Evolutionary conservation across 1,140 invertebrate genomes (phyloP), one percentile per base, ranked within the genome.

Genomic region (Trichomalopsis sarcophagae): DNA sequence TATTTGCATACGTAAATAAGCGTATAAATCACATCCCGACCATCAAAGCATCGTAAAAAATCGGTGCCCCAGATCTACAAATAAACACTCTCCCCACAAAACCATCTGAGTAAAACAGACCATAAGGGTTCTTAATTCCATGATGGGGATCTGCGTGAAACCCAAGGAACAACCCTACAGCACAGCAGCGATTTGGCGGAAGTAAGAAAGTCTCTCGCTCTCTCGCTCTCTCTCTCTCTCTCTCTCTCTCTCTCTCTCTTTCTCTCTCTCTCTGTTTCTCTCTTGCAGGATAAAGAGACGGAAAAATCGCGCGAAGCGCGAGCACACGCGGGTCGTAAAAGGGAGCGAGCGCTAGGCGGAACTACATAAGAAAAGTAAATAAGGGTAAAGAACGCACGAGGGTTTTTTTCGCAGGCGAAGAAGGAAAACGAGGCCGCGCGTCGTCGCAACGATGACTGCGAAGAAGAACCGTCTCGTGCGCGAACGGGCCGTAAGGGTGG

Each of bases 281-380:
- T 33, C 73, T 11, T 33, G 27, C 10, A 2, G 73, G 73, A 44
- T 17, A 75, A n/a, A 75, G 73, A 75, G 75, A 33, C 23, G 13
- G 13, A 78, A 36, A 78, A 36, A 36, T 44, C 21, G 75, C 21
- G 75, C 9, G 27, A 7, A 27, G 30, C 44, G 50, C 36, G 55
- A 7, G 14, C 68, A 30, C 68, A 30, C 68, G 68, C 68, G 23
- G 30, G 68, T 71, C 36, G 44, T 50, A 76, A 62, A 79, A 79
- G 17, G 13, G 55, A n/a, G 50, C 14, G 21, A 17, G 13, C 47
- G 13, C 30, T 13, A 50, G 13, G 13, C 77, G 77, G 27, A 79
- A 79, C 23, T 66, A 36, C 47, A n/a, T 62, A 36, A 66, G 47
- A 66, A 66, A 36, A 79, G 50, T 66, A 55, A 79, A 79, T 30